These are phyloP conservation scores for Spheniscus humboldti DNA, from an alignment of 2,797 vertebrate genomes.

Conservation along the genomic window DNA sequence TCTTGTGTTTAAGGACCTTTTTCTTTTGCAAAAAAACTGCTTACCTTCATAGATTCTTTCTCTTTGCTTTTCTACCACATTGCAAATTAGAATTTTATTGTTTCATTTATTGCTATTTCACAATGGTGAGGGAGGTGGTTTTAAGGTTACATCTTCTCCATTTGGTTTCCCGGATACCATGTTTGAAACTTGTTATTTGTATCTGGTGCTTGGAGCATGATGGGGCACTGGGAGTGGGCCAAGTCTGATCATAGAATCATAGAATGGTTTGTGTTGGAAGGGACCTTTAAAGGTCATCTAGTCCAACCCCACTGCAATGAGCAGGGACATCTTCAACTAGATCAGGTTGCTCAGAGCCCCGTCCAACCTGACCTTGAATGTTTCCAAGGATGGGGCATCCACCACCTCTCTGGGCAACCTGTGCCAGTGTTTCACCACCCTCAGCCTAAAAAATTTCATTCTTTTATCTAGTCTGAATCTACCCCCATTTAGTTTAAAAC, in stretches of 20 bases:
- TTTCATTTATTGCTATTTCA: not conserved
- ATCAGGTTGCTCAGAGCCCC: not conserved
- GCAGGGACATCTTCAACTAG: not conserved
- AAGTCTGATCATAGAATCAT: not conserved
- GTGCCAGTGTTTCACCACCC: not conserved
- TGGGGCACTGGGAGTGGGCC: too few relatives aligned
- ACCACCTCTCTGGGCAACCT: not conserved
- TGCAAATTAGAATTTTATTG: not conserved
- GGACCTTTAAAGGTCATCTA: not conserved
- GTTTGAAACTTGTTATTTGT: not conserved
- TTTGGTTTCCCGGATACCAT: not conserved
- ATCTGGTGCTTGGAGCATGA: not conserved
- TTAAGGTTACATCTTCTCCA: not conserved
- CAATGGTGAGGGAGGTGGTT: not conserved
- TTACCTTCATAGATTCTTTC: not conserved
- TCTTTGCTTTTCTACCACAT: not conserved
- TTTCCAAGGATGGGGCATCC: not conserved
- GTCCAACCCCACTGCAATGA: fast-evolving
- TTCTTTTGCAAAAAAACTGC: fast-evolving
- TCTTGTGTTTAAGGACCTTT: not conserved
- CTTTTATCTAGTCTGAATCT: not conserved
- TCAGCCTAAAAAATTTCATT: fast-evolving
- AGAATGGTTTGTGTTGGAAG: not conserved
- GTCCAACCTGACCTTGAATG: fast-evolving
- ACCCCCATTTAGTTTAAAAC: not conserved